A percentile compares a stretch with the other conserved stretches of the same genome.
These are phyloP conservation scores for Episyrphus balteatus DNA, from an alignment of 1,140 invertebrate species.

Conservation along the genomic window DNA sequence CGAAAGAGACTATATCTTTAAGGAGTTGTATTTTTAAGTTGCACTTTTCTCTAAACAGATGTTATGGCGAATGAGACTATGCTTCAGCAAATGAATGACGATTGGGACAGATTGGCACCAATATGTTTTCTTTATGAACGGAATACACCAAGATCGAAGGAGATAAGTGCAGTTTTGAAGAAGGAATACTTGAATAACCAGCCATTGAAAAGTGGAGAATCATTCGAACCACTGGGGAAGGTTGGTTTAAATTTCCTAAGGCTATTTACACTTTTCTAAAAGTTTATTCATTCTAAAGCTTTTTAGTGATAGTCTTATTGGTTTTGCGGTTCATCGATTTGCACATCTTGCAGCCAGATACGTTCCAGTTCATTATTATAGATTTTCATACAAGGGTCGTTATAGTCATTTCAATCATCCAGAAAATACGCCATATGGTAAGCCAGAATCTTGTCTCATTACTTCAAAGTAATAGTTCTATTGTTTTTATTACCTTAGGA, in stretches of 20 bases:
- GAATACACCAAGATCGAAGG: constrained; percentile 34
- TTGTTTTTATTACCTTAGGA: constrained; percentile 28
- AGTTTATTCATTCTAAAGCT: constrained; percentile 16
- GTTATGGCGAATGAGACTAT: constrained; percentile 17
- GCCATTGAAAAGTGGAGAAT: constrained; percentile 10
- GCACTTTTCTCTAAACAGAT: constrained; percentile 8
- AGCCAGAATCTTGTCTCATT: neutral
- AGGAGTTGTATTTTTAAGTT: neutral
- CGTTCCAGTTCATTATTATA: constrained; percentile 42
- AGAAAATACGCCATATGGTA: constrained; percentile 35
- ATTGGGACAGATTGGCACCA: constrained; percentile 42
- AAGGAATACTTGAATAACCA: constrained; percentile 14
- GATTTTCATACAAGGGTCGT: constrained; percentile 43
- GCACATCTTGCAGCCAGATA: constrained; percentile 37
- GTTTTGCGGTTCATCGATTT: constrained; percentile 40
- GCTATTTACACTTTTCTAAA: neutral
- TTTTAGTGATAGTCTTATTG: constrained; percentile 40
- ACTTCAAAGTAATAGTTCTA: too few species aligned
- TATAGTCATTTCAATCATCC: constrained; percentile 41
- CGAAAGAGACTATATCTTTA: neutral
- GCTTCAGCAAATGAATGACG: constrained; percentile 28
- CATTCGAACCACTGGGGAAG: constrained; percentile 14
- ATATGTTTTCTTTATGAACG: constrained; percentile 44
- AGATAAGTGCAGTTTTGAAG: constrained; percentile 25
- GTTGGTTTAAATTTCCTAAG: neutral